Conservation (phyloP, 2,888 invertebrate genomes). For the Oligia fasciuncula region DNA sequence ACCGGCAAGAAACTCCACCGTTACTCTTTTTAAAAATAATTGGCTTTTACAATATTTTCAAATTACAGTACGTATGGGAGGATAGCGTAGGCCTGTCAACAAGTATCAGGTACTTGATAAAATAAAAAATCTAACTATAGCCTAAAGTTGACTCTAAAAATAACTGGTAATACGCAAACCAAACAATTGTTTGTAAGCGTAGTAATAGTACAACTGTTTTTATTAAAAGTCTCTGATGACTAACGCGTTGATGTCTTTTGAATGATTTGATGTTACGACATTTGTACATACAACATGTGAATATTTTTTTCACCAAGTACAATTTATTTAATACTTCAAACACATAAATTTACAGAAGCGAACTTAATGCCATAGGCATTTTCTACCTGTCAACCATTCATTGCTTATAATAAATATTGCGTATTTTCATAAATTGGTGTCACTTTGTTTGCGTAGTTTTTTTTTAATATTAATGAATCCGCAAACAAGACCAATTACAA, state of each 20-base stretch:
- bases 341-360: too few relatives aligned
- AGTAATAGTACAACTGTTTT: neutral
- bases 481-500: slow-evolving; percentile 20
- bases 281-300: slow-evolving; percentile 21
- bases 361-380: too few relatives aligned
- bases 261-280: slow-evolving; percentile 56
- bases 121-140: slow-evolving; percentile 41
- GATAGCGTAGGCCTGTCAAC: too few relatives aligned
- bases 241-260: slow-evolving; percentile 72
- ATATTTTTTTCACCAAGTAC: slow-evolving; percentile 18
- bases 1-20: too few relatives aligned
- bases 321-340: too few relatives aligned
- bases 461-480: slow-evolving; percentile 29
- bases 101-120: too few relatives aligned
- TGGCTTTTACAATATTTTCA: too few relatives aligned
- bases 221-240: slow-evolving; percentile 33
- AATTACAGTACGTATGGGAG: too few relatives aligned
- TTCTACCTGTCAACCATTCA: neutral
- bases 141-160: slow-evolving; percentile 12
- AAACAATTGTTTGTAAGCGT: neutral
- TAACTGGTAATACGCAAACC: slow-evolving; percentile 10
- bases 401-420: slow-evolving; percentile 10
- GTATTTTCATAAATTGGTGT: neutral
- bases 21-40: too few relatives aligned
- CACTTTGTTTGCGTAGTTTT: neutral